A percentile compares a stretch with the other conserved stretches of the same genome.
Evolutionary conservation across 2,113 vertebrate genomes (phyloP).

Genomic region (Perognathus longimembris): DNA sequence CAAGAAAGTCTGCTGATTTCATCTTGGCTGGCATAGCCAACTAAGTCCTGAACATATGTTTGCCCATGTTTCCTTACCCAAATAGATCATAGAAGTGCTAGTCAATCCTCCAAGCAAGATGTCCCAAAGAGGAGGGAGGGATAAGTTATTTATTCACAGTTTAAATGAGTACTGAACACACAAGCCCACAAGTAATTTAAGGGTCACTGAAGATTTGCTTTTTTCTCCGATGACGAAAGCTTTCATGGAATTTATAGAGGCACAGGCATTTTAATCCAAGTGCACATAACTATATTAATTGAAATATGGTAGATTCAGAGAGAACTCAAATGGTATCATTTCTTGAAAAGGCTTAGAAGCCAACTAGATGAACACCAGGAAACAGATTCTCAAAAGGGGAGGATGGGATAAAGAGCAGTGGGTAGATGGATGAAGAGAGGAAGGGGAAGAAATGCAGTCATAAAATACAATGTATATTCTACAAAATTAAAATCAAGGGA

Average conservation of each 20-base stretch:
- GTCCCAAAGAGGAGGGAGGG: not conserved
- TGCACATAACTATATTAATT: not conserved
- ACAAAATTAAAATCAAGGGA: too few species aligned
- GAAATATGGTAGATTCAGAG: too few species aligned
- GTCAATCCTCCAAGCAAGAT: not conserved
- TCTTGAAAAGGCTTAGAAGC: too few species aligned
- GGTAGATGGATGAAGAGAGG: too few species aligned
- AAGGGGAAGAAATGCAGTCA: too few species aligned
- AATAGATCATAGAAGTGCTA: not conserved
- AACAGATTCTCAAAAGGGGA: too few species aligned
- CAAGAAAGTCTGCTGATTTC: not conserved
- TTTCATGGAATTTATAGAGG: not conserved
- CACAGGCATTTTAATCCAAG: not conserved
- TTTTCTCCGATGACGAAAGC: slow-evolving; percentile 4
- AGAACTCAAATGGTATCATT: too few species aligned
- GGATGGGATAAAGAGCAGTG: too few species aligned
- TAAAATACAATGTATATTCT: too few species aligned
- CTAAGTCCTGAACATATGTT: not conserved
- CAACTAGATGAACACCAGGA: too few species aligned
- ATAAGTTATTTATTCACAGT: not conserved
- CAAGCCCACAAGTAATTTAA: not conserved
- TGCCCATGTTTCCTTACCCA: not conserved
- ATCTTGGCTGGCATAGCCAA: not conserved
- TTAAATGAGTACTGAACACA: not conserved
- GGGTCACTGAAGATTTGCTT: not conserved